Conservation (phyloP, 2,888 invertebrate species). For the Amiota communis region DNA sequence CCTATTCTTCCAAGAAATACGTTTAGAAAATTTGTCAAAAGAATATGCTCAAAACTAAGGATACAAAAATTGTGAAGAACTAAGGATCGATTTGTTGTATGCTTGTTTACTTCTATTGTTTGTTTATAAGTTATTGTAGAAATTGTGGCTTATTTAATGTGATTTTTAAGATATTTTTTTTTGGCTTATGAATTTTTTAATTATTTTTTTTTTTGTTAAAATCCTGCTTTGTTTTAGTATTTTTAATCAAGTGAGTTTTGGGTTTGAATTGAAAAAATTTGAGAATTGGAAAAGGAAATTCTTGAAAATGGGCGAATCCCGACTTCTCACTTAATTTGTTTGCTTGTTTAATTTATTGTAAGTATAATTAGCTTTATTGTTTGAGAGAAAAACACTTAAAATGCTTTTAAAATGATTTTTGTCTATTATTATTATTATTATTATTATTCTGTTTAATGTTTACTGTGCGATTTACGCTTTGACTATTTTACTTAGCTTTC, state of each 20-base stretch:
- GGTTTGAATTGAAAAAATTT: background rate
- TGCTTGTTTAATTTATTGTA: constrained; percentile 37
- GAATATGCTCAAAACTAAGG: constrained; percentile 44
- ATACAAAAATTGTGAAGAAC: constrained; percentile 4
- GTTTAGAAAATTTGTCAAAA: constrained; percentile 51
- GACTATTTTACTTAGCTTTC: constrained; percentile 42
- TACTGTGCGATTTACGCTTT: constrained; percentile 49
- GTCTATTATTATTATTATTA: constrained; percentile 39
- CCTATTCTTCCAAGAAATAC: constrained; percentile 39
- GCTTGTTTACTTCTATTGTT: constrained; percentile 19
- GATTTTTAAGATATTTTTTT: background rate
- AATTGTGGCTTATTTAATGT: constrained; percentile 5
- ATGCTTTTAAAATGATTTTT: constrained; percentile 59
- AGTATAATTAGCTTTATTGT: constrained; percentile 48
- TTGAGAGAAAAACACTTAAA: constrained; percentile 68
- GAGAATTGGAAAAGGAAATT: background rate
- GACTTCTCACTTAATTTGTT: constrained; percentile 30
- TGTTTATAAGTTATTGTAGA: constrained; percentile 2
- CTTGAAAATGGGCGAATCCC: background rate
- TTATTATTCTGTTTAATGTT: constrained; percentile 29
- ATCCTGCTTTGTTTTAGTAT: constrained; percentile 10
- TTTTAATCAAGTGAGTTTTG: constrained; percentile 5
- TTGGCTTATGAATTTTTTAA: too few species aligned
- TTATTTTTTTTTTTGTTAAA: constrained; percentile 16
- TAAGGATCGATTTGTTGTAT: background rate